Evolutionary conservation across 2,888 invertebrate genomes (phyloP).

Genomic region (Amphipoea oculea): DNA sequence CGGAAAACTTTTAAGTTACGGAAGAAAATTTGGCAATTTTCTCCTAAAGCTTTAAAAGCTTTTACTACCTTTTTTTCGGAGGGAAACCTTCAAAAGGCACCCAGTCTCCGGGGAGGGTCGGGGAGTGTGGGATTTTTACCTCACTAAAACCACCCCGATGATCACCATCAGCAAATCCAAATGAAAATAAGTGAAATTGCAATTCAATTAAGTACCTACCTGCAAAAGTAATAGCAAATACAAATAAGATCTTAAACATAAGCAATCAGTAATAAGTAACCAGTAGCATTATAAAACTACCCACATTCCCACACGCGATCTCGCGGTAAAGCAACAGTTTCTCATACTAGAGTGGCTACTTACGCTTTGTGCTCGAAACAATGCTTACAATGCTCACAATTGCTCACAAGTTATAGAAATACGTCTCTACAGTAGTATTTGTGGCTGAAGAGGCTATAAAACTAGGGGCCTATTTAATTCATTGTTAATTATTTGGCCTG

Average conservation of each 20-base stretch:
- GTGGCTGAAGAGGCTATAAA: slow-evolving; percentile 73
- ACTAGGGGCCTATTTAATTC: slow-evolving; percentile 77
- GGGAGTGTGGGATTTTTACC: too few species aligned
- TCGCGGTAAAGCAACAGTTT: slow-evolving; percentile 80
- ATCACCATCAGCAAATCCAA: too few species aligned
- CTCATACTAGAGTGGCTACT: slow-evolving; percentile 84
- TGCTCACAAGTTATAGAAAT: slow-evolving; percentile 77
- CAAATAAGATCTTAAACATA: slow-evolving; percentile 17
- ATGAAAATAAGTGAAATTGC: background rate
- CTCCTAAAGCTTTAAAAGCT: background rate
- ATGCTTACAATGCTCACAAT: slow-evolving; percentile 81
- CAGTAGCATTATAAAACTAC: slow-evolving; percentile 56
- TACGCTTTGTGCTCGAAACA: slow-evolving; percentile 83
- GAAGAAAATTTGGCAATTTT: background rate
- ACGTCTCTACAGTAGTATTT: slow-evolving; percentile 76
- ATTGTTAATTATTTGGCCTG: slow-evolving; percentile 76
- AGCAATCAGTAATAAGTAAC: slow-evolving; percentile 28
- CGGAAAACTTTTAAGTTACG: background rate
- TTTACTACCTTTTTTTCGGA: background rate
- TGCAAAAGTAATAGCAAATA: background rate
- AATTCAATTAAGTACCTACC: slow-evolving; percentile 1
- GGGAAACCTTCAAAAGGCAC: too few species aligned
- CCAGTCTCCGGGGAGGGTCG: too few species aligned
- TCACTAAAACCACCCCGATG: too few species aligned
- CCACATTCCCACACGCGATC: slow-evolving; percentile 85